Evolutionary conservation across 2,888 invertebrate genomes (phyloP), one percentile per base, ranked within the genome.

Genomic region (Notocelia uddmanniana): DNA sequence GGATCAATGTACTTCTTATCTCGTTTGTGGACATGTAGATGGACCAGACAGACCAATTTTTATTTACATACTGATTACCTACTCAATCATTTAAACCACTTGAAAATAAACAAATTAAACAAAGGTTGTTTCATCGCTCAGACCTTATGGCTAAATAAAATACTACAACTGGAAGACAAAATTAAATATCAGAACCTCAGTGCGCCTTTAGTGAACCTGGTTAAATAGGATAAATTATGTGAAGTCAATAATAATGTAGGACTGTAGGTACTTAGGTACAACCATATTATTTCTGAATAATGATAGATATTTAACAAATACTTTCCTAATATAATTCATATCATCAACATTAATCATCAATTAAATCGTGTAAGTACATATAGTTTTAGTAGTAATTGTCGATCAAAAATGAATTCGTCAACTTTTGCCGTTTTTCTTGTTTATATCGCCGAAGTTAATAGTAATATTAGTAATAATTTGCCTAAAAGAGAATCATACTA

Each of bases 1-100:
- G 31, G 66, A 66, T 59, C 66, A 71, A 71, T 60, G 66, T 62
- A 66, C 66, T 57, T 60, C 45, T 54, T 71, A 71, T 71, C 71
- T 55, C 54, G 70, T 31, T 21, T 19, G 21, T 48, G 31, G 34
- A 34, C 48, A 54, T 54, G 23, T 34, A 11, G 18, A 66, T 21
- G 66, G 34, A 18, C 34, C n/a, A 9, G 18, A 34, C 26, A 60
- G 48, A 58, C 59, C 10, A 37, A 45, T 34, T 66, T 52, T 57
- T 31, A 55, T 60, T 66, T 48, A 21, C 67, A 67, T 67, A 60
- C 45, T 48, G 31, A 55, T 62, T 10, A 69, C 31, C 19, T 21
- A 59, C 41, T 41, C 19, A 57, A 37, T 15, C 21, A 21, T 62
- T 18, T 26, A 2, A 2, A 23, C 3, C 0, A 18, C n/a, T 41